A percentile compares a stretch with the other conserved stretches of the same genome.
These are phyloP conservation scores for Idris sp. DNA, from an alignment of 1,140 invertebrate genomes.

Conservation along the genomic window DNA sequence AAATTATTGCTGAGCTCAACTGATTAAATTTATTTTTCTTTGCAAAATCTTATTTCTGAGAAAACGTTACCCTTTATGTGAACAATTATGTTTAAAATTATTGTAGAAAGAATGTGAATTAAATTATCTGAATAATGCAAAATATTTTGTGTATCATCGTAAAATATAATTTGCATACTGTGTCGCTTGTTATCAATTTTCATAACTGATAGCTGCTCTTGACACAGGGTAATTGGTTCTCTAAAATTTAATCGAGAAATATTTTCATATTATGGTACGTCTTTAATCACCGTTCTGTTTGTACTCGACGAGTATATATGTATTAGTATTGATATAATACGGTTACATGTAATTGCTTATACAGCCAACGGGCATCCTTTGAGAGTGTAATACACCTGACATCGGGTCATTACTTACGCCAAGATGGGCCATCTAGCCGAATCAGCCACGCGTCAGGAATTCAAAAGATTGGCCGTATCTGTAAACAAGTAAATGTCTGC, in stretches of 20 bases:
- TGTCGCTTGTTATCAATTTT: no score
- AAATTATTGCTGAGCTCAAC: no score
- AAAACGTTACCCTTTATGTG: no score
- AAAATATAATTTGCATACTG: no score
- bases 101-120: no score
- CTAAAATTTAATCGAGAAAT: constrained; percentile 11
- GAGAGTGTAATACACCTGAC: constrained; percentile 44
- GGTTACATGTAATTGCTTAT: constrained; percentile 56
- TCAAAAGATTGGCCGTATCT: constrained; percentile 48
- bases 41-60: no score
- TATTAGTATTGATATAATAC: constrained; percentile 28
- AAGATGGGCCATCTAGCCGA: constrained; percentile 44
- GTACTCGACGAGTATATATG: constrained; percentile 23
- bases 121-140: no score
- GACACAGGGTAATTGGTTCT: background rate
- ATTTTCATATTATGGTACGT: constrained; percentile 13
- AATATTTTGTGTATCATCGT: no score
- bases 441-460: constrained; percentile 51
- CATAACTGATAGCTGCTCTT: no score
- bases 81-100: no score
- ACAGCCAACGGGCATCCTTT: constrained; percentile 48
- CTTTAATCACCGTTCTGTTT: constrained; percentile 34
- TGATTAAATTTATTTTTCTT: no score
- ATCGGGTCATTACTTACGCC: constrained; percentile 48
- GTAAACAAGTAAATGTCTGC: constrained; percentile 32